Percentiles rank a stretch among this genome's conserved stretches.
phyloP scores from a whole-genome alignment of 2,888 invertebrate genomes.

The Noctuana brunneofusca region DNA sequence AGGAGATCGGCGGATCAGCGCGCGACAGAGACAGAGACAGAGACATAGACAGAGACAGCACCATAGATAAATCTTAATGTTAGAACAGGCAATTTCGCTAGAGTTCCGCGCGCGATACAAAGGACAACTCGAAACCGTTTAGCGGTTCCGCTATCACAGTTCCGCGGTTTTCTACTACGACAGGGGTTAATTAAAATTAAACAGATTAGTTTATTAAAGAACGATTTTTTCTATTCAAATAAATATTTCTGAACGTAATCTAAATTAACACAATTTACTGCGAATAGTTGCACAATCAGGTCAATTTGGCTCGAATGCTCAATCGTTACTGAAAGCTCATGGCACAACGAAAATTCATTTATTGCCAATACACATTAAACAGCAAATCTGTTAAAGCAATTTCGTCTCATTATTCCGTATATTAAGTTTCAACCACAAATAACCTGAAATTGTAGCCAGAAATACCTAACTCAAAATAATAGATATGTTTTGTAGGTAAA shows the following conservation, averaged over 20 bases:
- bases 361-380: constrained; percentile 22
- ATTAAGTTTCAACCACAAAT: constrained; percentile 9
- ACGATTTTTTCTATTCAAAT: neutral
- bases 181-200: neutral
- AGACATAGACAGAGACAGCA: too few species aligned
- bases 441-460: constrained; percentile 9
- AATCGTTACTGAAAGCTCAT: constrained; percentile 30
- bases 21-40: too few species aligned
- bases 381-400: constrained; percentile 31
- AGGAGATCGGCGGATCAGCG: too few species aligned
- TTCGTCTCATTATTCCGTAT: constrained; percentile 19
- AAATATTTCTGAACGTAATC: constrained; percentile 3
- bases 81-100: too few species aligned
- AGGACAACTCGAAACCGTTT: too few species aligned
- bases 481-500: too few species aligned
- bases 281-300: constrained; percentile 26
- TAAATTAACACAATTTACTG: constrained; percentile 17
- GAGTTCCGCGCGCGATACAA: too few species aligned
- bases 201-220: neutral
- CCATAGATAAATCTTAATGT: too few species aligned
- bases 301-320: constrained; percentile 33
- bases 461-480: neutral
- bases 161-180: too few species aligned
- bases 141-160: too few species aligned
- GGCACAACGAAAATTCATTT: constrained; percentile 31